Base-by-base conservation (phyloP, 2,113 vertebrate genomes). In the Phaethornis superciliosus region DNA sequence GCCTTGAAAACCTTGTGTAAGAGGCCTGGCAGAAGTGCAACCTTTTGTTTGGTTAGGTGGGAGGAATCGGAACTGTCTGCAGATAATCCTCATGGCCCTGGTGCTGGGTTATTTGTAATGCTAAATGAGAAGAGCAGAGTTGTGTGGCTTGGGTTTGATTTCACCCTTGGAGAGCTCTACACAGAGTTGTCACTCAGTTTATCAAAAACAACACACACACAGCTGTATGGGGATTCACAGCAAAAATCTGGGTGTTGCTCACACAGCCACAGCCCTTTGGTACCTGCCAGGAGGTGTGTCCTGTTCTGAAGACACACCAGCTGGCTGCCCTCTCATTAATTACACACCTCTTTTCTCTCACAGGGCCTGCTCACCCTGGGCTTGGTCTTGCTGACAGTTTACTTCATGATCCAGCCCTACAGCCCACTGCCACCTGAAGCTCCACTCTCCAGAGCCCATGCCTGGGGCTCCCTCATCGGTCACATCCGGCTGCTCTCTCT, bases 401-500 rank as follows among this genome's bases (percentile, higher is more conserved):
- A 99, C 96, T 98, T 98, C 58, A 97, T 99, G 97, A 98, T 98
- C 44, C 99, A 99, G 91, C 98, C 98, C 0, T 98, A 98, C 91
- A 98, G 96, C 83, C 89, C 97, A 0, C 97, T 98, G 42, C 97
- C 98, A 3, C 96, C 98, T 2, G 98, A 98, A 37, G 97, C 98
- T 8, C 96, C 97, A 3, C 98, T 98, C 87, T 94, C 98, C 62
- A 98, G 97, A 81, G 96, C 97, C 67, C 98, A 98, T 35, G 98
- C 98, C 94, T 99, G 98, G 98, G 98, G 98, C 40, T 99, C 98
- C 20, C 98, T 99, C 21, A 74, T 99, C 12, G 97, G 97, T 58
- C 99, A 99, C 65, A 98, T 99, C 91, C 98, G 99, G 3, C 98
- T 99, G 83, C 97, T 99, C 93, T 98, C 98, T 24, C 96, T 99